Evolutionary conservation across 2,888 invertebrate genomes (phyloP).

Genomic region (Frankliniella intonsa): DNA sequence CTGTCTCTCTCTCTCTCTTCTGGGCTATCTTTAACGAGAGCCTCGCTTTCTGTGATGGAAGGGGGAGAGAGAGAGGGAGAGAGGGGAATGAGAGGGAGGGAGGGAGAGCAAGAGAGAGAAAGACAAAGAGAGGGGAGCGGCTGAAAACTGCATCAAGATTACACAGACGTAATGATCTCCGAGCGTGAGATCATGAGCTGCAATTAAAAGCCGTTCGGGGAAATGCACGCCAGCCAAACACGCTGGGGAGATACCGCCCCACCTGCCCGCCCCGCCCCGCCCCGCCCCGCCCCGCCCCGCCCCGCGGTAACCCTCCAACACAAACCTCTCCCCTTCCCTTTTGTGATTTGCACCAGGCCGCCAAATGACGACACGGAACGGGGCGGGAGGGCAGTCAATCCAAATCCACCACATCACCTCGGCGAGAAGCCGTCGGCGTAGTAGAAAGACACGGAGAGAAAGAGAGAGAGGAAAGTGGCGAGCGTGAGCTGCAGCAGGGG

Average conservation of each 20-base stretch:
- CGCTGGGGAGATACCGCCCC: neutral
- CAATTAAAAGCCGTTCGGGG: slow-evolving; percentile 22
- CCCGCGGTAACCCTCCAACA: neutral
- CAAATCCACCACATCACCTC: no score
- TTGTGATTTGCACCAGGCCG: no score
- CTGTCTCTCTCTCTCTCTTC: neutral
- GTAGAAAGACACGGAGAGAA: no score
- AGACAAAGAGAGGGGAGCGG: neutral
- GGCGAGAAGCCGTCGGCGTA: no score
- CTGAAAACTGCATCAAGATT: slow-evolving; percentile 11
- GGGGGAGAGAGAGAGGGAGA: neutral
- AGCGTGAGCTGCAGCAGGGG: no score
- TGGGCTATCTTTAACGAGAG: neutral
- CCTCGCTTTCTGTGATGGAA: no score
- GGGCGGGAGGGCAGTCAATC: no score
- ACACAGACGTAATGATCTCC: slow-evolving; percentile 3
- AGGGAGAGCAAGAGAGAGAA: neutral
- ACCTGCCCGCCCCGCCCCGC: neutral
- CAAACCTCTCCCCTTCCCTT: neutral
- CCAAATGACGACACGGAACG: no score
- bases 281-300: neutral
- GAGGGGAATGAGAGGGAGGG: neutral
- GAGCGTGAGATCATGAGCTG: slow-evolving; percentile 4
- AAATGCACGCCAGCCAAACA: slow-evolving; percentile 15
- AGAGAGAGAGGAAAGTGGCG: no score